These are phyloP conservation scores for Dastarcus helophoroides DNA, from an alignment of 2,888 invertebrate species.

Conservation along the genomic window DNA sequence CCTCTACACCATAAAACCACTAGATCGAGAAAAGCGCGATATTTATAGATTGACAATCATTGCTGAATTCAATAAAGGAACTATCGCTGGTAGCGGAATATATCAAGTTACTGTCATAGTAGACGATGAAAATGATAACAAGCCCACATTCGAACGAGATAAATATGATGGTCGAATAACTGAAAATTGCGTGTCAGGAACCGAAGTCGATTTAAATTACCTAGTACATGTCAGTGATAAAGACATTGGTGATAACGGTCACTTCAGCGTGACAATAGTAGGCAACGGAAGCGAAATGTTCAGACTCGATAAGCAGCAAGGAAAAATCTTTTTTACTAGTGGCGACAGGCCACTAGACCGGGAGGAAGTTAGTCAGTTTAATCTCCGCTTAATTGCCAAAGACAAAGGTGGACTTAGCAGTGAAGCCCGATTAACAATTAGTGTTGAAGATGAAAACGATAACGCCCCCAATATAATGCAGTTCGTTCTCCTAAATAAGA, in stretches of 20 bases:
- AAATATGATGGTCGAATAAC: constrained; percentile 64
- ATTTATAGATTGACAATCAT: constrained; percentile 68
- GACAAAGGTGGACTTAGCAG: constrained; percentile 67
- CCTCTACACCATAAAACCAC: constrained; percentile 60
- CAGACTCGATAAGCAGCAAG: constrained; percentile 50
- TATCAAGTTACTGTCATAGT: constrained; percentile 72
- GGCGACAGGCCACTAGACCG: constrained; percentile 48
- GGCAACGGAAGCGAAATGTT: constrained; percentile 70
- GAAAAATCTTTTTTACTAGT: constrained; percentile 48
- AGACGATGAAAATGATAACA: constrained; percentile 79
- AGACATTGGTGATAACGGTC: constrained; percentile 56
- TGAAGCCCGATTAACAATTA: constrained; percentile 59
- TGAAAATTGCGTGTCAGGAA: constrained; percentile 64
- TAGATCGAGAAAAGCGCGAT: constrained; percentile 66
- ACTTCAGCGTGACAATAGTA: constrained; percentile 55
- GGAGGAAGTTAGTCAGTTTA: constrained; percentile 57
- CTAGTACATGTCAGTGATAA: constrained; percentile 60
- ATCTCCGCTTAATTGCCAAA: constrained; percentile 60
- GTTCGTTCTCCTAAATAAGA: constrained; percentile 56
- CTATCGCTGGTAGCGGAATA: constrained; percentile 55
- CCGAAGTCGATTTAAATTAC: constrained; percentile 57
- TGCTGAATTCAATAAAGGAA: constrained; percentile 62
- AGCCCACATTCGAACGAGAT: constrained; percentile 62
- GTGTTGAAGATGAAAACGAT: constrained; percentile 70
- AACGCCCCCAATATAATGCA: constrained; percentile 62